Evolutionary conservation across 2,888 invertebrate genomes (phyloP), one percentile per base, ranked within the genome.

Genomic region (Nephrotoma flavescens): DNA sequence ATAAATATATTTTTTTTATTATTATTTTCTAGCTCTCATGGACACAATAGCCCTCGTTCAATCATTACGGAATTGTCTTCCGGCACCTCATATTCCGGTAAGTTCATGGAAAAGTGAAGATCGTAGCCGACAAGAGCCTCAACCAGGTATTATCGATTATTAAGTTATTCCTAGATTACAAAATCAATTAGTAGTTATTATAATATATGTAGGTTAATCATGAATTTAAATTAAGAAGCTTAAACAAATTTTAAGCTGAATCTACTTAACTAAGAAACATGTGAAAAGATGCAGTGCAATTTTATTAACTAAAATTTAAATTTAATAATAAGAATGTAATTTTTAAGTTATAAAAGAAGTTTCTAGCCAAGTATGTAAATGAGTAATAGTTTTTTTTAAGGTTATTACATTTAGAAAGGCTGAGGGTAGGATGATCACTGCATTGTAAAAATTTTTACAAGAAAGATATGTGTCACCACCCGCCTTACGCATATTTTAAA

Each of bases 21-120:
- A 41, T 41, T 41, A 41, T 31, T 19, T n/a, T 12, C 19, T n/a
- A 96, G 97, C 96, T 89, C 92, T 97, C 87, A 94, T 97, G 92
- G 97, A 97, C 90, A 97, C 96, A 83, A 96, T 97, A 90, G 96
- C 97, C 91, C 92, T 97, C 90, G 96, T 97, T 87, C 97, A 97
- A 91, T 96, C 96, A 9, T 92, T 97, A 88, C 94, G 97, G 86
- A 96, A 96, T 90, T 96, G 96, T 90, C 92, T 97, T 90, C 97
- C 97, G 87, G 96, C 96, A 42, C 96, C 97, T 6, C 97, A 96
- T 90, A 97, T 97, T 90, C 96, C 96, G 89, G 96, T 97, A 87
- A 96, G 96, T 88, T 96, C 96, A 87, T 97, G 97, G 97, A 97
- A 97, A 91, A 97, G 96, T 90, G 96, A 97, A 91, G 96, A 96